phyloP scores from a whole-genome alignment of 2,113 vertebrate genomes.

The Callopanchax toddi region DNA sequence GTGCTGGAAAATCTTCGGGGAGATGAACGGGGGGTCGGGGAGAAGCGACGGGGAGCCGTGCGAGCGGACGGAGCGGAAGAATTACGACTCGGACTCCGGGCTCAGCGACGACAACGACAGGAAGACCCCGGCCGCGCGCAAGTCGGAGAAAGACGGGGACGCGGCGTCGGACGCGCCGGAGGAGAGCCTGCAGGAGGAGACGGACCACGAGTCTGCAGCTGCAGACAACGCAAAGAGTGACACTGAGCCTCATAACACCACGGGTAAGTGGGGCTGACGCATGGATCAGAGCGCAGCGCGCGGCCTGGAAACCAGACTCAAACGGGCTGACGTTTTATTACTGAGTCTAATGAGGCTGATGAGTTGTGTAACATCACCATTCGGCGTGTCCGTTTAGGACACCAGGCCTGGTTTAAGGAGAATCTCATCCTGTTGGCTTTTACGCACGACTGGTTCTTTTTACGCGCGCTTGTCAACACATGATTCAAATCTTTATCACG shows the following conservation, averaged over 20 bases:
- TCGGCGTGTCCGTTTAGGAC: neutral
- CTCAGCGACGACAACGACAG: conserved; percentile 84
- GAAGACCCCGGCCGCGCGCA: conserved; percentile 69
- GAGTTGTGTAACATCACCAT: too few relatives aligned
- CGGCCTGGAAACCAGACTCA: too few relatives aligned
- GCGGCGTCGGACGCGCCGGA: conserved; percentile 70
- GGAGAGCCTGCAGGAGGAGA: conserved; percentile 79
- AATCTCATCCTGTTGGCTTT: conserved; percentile 31
- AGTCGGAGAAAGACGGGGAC: conserved; percentile 72
- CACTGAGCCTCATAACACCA: conserved; percentile 85
- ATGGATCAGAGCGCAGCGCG: too few relatives aligned
- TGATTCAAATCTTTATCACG: too few relatives aligned
- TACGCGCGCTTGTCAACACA: conserved; percentile 9
- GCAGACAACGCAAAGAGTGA: conserved; percentile 82
- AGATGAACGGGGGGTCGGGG: conserved; percentile 70
- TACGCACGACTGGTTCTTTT: conserved; percentile 45
- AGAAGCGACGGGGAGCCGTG: conserved; percentile 67
- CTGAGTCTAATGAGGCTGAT: too few relatives aligned
- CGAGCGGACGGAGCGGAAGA: conserved; percentile 71
- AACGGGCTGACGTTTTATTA: too few relatives aligned
- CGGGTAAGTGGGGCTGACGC: conserved; percentile 78
- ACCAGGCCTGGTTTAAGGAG: conserved; percentile 12
- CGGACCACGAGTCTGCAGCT: conserved; percentile 78
- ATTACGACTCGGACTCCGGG: conserved; percentile 85
- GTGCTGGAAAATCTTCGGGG: conserved; percentile 90